Conservation (phyloP, 2,113 vertebrate species). For the Tachuris rubrigastra region DNA sequence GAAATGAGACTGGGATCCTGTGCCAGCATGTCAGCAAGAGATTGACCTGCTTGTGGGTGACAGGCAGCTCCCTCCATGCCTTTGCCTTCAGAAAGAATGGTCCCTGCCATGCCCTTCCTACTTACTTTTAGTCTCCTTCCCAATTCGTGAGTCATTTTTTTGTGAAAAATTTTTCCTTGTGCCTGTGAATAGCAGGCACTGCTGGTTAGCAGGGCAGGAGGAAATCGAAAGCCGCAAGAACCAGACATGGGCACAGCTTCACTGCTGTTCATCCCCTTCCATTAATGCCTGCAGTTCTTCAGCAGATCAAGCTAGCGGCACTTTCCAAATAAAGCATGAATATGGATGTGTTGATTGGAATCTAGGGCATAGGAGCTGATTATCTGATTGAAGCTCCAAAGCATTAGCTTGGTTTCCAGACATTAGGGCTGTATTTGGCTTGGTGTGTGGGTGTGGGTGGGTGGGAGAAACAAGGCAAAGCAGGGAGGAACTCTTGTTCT, state of each 20-base stretch:
- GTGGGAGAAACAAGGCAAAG: constrained; percentile 54
- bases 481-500: neutral
- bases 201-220: neutral
- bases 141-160: neutral
- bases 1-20: neutral
- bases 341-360: constrained; percentile 65
- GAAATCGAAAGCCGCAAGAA: neutral
- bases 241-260: neutral
- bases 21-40: neutral
- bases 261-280: neutral
- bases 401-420: constrained; percentile 49
- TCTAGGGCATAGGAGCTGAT: constrained; percentile 56
- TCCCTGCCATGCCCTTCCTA: neutral
- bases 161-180: neutral
- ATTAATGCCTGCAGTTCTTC: neutral
- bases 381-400: constrained; percentile 54
- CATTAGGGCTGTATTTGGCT: constrained; percentile 50
- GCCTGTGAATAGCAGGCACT: neutral
- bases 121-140: neutral
- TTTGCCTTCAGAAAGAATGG: neutral
- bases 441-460: constrained; percentile 33
- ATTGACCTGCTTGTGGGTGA: neutral
- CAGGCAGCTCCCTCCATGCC: neutral
- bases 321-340: constrained; percentile 51
- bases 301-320: neutral